Base-by-base conservation (phyloP, 2,888 invertebrate species). In the Erannis defoliaria region DNA sequence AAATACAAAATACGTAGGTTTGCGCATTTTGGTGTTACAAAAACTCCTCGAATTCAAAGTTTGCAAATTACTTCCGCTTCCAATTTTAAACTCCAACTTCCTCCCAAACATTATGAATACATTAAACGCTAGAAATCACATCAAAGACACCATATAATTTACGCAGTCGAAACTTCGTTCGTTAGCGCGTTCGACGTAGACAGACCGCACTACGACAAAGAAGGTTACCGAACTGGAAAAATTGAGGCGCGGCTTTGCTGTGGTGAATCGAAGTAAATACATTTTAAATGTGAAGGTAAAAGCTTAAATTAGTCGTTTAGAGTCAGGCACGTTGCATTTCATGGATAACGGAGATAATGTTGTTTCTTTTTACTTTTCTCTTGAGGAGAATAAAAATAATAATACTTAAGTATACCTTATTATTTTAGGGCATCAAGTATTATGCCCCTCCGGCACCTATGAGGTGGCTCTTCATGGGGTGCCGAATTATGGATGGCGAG, bases 231-330 rank as follows among this genome's bases (percentile, higher is more conserved):
- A 67, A 42, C 67, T 50, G 66, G 49, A 66, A 70, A 60, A 62
- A 64, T 62, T 55, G 67, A 65, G 71, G 71, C 51, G 57, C 66
- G 73, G 70, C 55, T 67, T 72, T 66, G 63, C 61, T 65, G 49
- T 68, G 66, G 42, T 68, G 71, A 75, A 71, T 55, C 51, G 43
- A 38, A 64, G 4, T 16, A 64, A 57, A 58, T 46, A 62, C 5
- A 12, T 33, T 23, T 43, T 5, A 45, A 45, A 54, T 54, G 43
- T 42, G 26, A 26, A 26, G n/a, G n/a, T n/a, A n/a, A n/a, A n/a
- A n/a, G n/a, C n/a, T n/a, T 19, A 53, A 21, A 12, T 33, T n/a
- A n/a, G 12, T 33, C 12, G 9, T 33, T 33, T 33, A 10, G 12
- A 33, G 33, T 12, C 33, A 12, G 33, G 33, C 33, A 12, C n/a